Evolutionary conservation across 2,888 invertebrate genomes (phyloP).

Genomic region (Itoplectis maculator): DNA sequence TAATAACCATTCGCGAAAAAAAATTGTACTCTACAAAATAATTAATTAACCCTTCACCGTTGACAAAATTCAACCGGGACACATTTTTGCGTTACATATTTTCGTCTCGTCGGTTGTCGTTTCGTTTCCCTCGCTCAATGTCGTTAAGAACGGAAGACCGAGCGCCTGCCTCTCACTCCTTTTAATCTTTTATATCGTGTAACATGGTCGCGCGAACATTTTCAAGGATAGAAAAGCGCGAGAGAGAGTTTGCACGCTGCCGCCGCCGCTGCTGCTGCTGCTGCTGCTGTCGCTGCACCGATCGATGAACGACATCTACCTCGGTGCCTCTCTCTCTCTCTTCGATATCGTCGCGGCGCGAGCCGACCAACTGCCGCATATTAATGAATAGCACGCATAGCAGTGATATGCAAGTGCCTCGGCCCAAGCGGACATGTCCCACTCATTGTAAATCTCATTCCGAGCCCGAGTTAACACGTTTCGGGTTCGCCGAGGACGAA

Average conservation of each 20-base stretch:
- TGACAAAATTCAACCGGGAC: too few relatives aligned
- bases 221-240: constrained; percentile 53
- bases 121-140: not conserved
- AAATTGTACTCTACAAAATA: too few relatives aligned
- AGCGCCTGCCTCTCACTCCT: not conserved
- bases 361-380: constrained; percentile 27
- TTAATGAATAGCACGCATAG: constrained; percentile 36
- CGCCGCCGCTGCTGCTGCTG: constrained; percentile 12
- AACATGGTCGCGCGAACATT: constrained; percentile 20
- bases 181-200: constrained; percentile 23
- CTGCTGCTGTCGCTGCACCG: constrained; percentile 40
- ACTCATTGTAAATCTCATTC: constrained; percentile 7
- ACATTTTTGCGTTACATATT: not conserved
- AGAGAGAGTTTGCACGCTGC: constrained; percentile 37
- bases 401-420: constrained; percentile 1
- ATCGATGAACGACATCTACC: constrained; percentile 56
- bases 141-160: constrained; percentile 9
- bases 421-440: not conserved
- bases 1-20: too few relatives aligned
- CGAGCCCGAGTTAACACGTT: not conserved
- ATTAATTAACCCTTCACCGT: too few relatives aligned
- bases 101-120: not conserved
- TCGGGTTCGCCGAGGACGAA: not conserved
- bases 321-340: constrained; percentile 23
- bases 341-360: constrained; percentile 43